These are phyloP conservation scores for Drosophila pectinifera DNA, from an alignment of 1,140 invertebrate species.

Conservation along the genomic window DNA sequence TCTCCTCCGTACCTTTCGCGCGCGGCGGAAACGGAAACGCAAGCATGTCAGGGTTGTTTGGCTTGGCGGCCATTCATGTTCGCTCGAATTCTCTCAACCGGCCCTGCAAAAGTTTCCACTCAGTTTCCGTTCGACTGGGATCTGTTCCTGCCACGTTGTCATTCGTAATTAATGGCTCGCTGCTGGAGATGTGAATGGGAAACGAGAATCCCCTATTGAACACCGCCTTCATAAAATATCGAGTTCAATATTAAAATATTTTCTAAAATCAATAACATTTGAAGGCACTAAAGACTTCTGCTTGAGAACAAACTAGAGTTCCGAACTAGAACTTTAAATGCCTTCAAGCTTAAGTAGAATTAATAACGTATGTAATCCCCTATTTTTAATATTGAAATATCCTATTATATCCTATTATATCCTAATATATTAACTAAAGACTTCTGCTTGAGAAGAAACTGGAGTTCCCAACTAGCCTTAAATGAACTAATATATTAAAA, in stretches of 20 bases:
- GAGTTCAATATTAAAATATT: neutral
- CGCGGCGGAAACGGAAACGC: slow-evolving; percentile 71
- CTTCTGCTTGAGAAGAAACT: too few species aligned
- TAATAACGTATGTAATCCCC: too few species aligned
- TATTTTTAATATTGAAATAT: too few species aligned
- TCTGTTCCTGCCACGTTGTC: slow-evolving; percentile 51
- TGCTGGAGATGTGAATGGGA: slow-evolving; percentile 2
- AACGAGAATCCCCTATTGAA: neutral
- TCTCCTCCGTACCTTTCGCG: slow-evolving; percentile 10
- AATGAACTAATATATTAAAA: too few species aligned
- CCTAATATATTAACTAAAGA: too few species aligned
- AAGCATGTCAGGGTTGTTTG: slow-evolving; percentile 68
- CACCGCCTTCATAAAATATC: neutral
- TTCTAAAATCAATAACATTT: too few species aligned
- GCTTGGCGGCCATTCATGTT: slow-evolving; percentile 61
- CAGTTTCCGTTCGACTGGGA: slow-evolving; percentile 24
- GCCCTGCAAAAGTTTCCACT: slow-evolving; percentile 30
- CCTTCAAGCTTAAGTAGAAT: too few species aligned
- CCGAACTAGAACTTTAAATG: too few species aligned
- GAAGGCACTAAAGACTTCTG: too few species aligned
- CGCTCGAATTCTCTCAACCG: slow-evolving; percentile 21
- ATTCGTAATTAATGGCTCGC: slow-evolving; percentile 65
- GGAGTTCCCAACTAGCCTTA: too few species aligned
- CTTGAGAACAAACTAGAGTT: too few species aligned
- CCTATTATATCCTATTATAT: too few species aligned